Evolutionary conservation across 2,888 invertebrate genomes (phyloP).

Genomic region (Tipula lateralis): DNA sequence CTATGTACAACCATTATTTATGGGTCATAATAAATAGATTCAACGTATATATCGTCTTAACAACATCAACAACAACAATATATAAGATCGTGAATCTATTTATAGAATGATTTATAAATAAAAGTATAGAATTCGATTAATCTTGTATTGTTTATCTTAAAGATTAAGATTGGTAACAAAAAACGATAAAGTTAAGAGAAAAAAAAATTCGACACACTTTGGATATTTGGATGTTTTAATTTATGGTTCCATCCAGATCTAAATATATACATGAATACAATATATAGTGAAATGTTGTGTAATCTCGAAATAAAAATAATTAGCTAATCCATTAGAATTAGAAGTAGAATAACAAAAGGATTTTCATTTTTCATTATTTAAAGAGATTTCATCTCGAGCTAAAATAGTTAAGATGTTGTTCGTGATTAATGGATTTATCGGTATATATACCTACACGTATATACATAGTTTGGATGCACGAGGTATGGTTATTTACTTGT

Average conservation of each 20-base stretch:
- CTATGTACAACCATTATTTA: background rate
- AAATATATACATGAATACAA: background rate
- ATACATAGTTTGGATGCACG: background rate
- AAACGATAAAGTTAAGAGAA: background rate
- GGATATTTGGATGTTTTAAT: background rate
- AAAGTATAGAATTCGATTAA: conserved; percentile 15
- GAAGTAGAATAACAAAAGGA: background rate
- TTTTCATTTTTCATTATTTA: background rate
- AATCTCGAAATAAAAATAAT: background rate
- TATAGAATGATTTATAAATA: background rate
- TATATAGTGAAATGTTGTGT: background rate
- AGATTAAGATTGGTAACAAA: conserved; percentile 11
- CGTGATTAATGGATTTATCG: background rate
- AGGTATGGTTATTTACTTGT: background rate
- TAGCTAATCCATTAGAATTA: conserved; percentile 15
- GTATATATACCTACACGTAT: no score
- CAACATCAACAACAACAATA: background rate
- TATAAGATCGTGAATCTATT: conserved; percentile 24
- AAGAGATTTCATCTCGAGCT: background rate
- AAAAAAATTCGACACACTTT: conserved; percentile 12
- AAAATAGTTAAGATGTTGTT: background rate
- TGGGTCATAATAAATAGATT: conserved; percentile 19
- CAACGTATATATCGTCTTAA: background rate
- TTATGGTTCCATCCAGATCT: background rate
- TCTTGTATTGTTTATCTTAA: conserved; percentile 6